Percentiles rank a stretch among this genome's conserved stretches.
Conservation (phyloP, 2,797 vertebrate genomes). For the Calcarius lapponicus region DNA sequence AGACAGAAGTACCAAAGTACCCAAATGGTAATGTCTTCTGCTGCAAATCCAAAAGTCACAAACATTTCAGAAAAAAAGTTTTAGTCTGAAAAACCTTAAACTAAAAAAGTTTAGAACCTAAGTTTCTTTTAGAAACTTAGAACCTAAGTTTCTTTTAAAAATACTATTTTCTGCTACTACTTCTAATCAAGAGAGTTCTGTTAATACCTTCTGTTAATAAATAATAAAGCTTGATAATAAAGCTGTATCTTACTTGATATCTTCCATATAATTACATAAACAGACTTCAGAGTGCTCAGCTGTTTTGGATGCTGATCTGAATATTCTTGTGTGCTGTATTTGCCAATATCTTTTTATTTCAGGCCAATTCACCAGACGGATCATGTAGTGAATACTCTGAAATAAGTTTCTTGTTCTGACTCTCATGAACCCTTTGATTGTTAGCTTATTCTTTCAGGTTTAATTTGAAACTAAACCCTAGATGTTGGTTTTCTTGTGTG, state of each 20-base stretch:
- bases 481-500: not conserved
- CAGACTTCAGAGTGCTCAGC: not conserved
- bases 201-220: slow-evolving; percentile 7
- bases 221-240: slow-evolving; percentile 11
- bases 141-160: not conserved
- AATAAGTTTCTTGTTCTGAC: slow-evolving; percentile 41
- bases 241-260: not conserved
- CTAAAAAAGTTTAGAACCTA: not conserved
- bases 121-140: not conserved
- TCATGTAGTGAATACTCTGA: slow-evolving; percentile 10
- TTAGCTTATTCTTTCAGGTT: not conserved
- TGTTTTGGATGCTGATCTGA: not conserved
- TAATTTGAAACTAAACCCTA: not conserved
- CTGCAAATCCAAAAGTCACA: not conserved
- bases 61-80: not conserved
- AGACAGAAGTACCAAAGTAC: not conserved
- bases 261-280: not conserved
- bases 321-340: not conserved
- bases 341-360: slow-evolving; percentile 45
- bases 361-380: slow-evolving; percentile 11
- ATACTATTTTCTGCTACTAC: not conserved
- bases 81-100: slow-evolving; percentile 58
- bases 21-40: not conserved
- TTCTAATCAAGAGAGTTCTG: slow-evolving; percentile 11
- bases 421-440: not conserved